These are phyloP conservation scores for Cistogaster globosa DNA, from an alignment of 2,888 invertebrate genomes.

Conservation along the genomic window DNA sequence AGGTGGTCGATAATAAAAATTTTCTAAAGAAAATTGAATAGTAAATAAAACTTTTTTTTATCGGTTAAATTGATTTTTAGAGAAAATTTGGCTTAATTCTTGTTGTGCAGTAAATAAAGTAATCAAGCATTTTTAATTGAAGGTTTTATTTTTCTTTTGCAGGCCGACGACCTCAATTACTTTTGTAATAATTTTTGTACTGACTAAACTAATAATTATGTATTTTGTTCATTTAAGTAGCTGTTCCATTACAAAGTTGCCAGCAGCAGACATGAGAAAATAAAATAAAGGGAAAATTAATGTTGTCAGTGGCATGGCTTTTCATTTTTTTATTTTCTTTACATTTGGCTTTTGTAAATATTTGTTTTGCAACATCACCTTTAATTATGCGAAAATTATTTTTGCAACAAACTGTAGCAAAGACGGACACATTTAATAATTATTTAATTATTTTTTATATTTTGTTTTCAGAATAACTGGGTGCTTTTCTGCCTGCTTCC, in stretches of 20 bases:
- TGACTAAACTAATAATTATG: too few species aligned
- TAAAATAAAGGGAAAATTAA: background rate
- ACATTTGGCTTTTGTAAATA: constrained; percentile 33
- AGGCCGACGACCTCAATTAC: too few species aligned
- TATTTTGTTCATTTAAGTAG: too few species aligned
- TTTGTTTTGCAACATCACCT: constrained; percentile 62
- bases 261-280: background rate
- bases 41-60: background rate
- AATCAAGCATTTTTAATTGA: too few species aligned
- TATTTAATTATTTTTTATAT: constrained; percentile 26
- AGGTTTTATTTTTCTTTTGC: too few species aligned
- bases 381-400: constrained; percentile 68
- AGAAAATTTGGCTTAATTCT: too few species aligned
- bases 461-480: constrained; percentile 10
- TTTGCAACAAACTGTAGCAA: background rate
- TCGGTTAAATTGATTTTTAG: background rate
- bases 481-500: constrained; percentile 17
- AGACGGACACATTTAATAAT: constrained; percentile 13
- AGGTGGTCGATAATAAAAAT: background rate
- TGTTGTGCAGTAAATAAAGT: too few species aligned
- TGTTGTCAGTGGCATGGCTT: constrained; percentile 17
- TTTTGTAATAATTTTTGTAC: too few species aligned
- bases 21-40: background rate
- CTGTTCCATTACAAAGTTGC: too few species aligned
- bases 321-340: background rate